Evolutionary conservation across 2,113 vertebrate species (phyloP), one percentile per base, ranked within the genome.

Genomic region (Mormyrus iriodes): DNA sequence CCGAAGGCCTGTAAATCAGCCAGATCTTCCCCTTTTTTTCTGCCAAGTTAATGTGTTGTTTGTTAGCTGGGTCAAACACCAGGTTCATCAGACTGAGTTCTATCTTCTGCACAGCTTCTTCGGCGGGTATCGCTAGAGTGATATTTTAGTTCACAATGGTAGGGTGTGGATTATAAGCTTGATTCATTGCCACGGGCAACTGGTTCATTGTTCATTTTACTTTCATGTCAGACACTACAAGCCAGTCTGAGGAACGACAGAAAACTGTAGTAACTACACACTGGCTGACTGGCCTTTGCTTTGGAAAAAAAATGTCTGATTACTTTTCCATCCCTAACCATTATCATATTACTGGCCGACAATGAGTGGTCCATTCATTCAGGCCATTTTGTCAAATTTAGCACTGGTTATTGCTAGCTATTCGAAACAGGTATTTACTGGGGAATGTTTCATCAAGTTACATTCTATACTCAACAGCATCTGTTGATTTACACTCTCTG

Each of bases 391-490:
- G 52, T 15, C 2, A 53, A 53, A 19, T 17, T 5, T 42, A 42
- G 6, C 35, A 42, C 73, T 79, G 35, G 10, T 79, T 42, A 42
- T 42, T 42, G 15, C 31, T 35, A 42, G 35, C 73, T 35, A 2
- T 79, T 79, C 19, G 31, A 79, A 79, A 79, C 73, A 19, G 73
- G 35, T 39, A 79, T 79, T 79, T 79, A 79, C 73, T 42, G 31
- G n/a, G 61, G 61, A 79, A 79, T 79, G 61, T 79, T 79, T 42
- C 35, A 61, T 61, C 24, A 39, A 76, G 73, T 19, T 79, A 19
- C 73, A 79, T 79, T 79, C 73, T 79, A 79, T 79, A 79, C 73
- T 79, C 73, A 79, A 79, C 73, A 79, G 73, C 73, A 79, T 79
- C 73, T 79, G 73, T 79, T 79, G 73, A 79, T 42, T 42, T 79